phyloP scores from a whole-genome alignment of 2,888 invertebrate genomes.

The Thyatira batis region DNA sequence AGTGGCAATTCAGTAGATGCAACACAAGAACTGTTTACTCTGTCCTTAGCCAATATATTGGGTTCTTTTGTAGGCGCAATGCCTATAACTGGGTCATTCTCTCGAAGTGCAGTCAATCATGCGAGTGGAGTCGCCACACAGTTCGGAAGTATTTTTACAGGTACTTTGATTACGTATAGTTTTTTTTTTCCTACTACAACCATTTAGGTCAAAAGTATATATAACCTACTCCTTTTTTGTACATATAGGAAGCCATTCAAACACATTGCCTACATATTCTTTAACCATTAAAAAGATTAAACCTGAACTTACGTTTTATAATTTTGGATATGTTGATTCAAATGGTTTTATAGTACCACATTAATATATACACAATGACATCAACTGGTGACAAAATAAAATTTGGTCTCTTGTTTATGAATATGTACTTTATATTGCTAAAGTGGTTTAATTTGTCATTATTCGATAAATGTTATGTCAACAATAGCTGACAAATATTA shows the following conservation, averaged over 20 bases:
- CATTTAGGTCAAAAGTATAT: too few relatives aligned
- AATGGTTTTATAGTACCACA: not conserved
- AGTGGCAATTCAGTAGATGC: constrained; percentile 92
- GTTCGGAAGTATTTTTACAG: constrained; percentile 92
- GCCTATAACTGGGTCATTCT: constrained; percentile 95
- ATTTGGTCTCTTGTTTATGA: too few relatives aligned
- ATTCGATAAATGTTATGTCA: too few relatives aligned
- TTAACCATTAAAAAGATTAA: too few relatives aligned
- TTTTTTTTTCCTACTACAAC: not conserved
- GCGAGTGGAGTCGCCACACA: constrained; percentile 97
- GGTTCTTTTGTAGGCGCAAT: constrained; percentile 95
- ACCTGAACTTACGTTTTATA: too few relatives aligned
- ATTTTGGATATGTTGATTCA: too few relatives aligned
- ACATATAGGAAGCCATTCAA: too few relatives aligned
- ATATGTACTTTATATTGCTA: not conserved
- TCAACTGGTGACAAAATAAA: not conserved
- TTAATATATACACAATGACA: not conserved
- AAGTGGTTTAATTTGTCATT: not conserved
- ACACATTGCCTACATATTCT: too few relatives aligned
- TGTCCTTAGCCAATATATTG: constrained; percentile 91
- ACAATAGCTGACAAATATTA: too few relatives aligned
- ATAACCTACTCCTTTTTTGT: too few relatives aligned
- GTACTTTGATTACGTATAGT: constrained; percentile 57
- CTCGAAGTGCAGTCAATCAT: constrained; percentile 95
- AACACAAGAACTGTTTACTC: constrained; percentile 93